phyloP scores from a whole-genome alignment of 2,888 invertebrate species.

The Drosophila tripunctata region DNA sequence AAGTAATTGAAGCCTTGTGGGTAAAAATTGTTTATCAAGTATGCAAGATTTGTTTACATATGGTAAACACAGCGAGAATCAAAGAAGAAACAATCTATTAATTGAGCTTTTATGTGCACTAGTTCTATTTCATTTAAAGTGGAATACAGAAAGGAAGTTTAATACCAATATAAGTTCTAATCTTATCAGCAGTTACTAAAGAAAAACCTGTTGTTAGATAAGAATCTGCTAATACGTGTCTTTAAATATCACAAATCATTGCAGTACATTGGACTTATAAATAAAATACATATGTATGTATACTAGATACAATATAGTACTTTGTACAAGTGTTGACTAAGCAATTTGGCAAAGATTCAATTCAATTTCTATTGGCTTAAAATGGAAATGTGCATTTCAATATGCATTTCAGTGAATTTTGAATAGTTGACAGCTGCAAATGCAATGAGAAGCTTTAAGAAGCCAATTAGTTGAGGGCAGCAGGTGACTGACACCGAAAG shows the following conservation, averaged over 20 bases:
- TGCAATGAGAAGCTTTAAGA: not conserved
- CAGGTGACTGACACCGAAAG: conserved; percentile 41
- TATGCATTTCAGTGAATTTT: not conserved
- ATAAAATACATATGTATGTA: too few relatives aligned
- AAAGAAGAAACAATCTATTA: conserved; percentile 3
- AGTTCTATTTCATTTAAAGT: too few relatives aligned
- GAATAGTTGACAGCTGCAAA: not conserved
- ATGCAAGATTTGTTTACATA: conserved; percentile 1
- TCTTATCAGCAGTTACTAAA: conserved; percentile 32
- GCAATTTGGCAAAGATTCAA: conserved; percentile 39
- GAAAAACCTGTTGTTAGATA: conserved; percentile 13
- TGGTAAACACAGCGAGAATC: not conserved
- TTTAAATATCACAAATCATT: not conserved
- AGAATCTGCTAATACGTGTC: conserved; percentile 6
- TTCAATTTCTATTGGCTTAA: conserved; percentile 3
- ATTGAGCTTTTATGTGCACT: not conserved
- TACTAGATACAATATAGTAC: too few relatives aligned
- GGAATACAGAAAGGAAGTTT: too few relatives aligned
- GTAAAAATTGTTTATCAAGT: conserved; percentile 50
- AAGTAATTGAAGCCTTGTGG: conserved; percentile 61
- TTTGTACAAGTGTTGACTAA: conserved; percentile 22
- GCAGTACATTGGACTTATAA: not conserved
- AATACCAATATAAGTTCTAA: conserved; percentile 13
- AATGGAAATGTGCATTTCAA: conserved; percentile 3
- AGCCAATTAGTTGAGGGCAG: conserved; percentile 19